Conservation (phyloP, 1,140 invertebrate species). For the Neodiprion virginianus region DNA sequence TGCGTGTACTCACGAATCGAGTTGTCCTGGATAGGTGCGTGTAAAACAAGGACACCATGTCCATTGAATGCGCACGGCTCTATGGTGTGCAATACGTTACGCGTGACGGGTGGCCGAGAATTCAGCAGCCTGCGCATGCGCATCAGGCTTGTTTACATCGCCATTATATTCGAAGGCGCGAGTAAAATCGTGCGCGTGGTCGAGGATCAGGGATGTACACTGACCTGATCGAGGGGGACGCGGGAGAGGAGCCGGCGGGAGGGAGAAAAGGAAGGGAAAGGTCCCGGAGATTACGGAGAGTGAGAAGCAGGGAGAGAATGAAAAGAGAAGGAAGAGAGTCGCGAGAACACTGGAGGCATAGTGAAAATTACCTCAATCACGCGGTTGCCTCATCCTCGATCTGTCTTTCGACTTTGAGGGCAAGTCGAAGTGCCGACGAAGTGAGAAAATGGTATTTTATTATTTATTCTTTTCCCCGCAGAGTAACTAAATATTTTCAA, state of each 20-base stretch:
- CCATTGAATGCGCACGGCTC: not conserved
- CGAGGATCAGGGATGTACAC: not conserved
- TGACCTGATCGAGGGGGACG: not conserved
- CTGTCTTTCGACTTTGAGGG: slow-evolving; percentile 6
- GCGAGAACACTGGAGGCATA: not conserved
- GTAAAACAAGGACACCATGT: too few species aligned
- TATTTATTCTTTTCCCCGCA: too few species aligned
- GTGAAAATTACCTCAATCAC: slow-evolving; percentile 10
- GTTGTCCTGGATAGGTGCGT: too few species aligned
- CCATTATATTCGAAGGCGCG: slow-evolving; percentile 30
- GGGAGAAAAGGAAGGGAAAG: not conserved
- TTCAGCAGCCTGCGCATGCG: slow-evolving; percentile 42
- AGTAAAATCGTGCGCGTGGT: not conserved
- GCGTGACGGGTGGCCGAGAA: not conserved
- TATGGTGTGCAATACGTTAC: slow-evolving; percentile 8
- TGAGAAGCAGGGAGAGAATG: not conserved
- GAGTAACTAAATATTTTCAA: too few species aligned
- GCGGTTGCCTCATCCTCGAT: not conserved
- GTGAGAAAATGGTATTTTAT: not conserved
- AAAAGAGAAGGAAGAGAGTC: slow-evolving; percentile 3
- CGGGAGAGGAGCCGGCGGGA: slow-evolving; percentile 2
- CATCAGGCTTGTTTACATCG: slow-evolving; percentile 54
- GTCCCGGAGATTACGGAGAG: slow-evolving; percentile 13
- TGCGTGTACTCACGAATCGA: too few species aligned
- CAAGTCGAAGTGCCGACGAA: not conserved